phyloP scores from a whole-genome alignment of 2,113 vertebrate genomes.

The Eretmochelys imbricata region DNA sequence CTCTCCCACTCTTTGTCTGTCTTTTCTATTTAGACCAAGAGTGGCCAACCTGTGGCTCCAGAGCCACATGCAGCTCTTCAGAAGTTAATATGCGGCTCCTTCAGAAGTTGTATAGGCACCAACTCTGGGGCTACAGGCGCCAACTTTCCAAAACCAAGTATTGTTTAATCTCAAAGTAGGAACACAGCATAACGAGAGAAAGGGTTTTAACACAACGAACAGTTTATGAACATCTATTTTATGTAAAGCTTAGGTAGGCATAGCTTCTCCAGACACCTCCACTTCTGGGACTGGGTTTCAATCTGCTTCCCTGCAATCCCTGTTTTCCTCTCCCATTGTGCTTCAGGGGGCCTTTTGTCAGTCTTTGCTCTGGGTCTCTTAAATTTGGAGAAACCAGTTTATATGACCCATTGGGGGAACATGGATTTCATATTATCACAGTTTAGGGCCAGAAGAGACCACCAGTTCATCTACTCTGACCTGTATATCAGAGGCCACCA shows the following conservation, averaged over 20 bases:
- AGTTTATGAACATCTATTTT: neutral
- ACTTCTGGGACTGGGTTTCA: neutral
- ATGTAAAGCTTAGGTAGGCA: neutral
- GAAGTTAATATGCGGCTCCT: too few species aligned
- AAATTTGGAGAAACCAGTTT: neutral
- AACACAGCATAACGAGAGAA: accelerated
- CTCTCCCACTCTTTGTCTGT: neutral
- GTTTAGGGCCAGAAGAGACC: neutral
- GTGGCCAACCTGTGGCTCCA: too few species aligned
- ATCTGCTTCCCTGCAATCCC: neutral
- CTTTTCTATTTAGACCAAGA: neutral
- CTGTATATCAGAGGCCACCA: neutral
- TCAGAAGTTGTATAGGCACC: too few species aligned
- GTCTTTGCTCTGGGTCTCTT: neutral
- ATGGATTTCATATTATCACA: neutral
- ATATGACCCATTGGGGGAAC: neutral
- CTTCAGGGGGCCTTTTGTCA: accelerated
- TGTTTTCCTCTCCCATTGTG: neutral
- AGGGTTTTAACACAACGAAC: neutral
- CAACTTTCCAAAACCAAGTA: neutral
- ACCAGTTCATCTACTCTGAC: neutral
- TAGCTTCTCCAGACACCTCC: neutral
- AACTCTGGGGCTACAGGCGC: too few species aligned
- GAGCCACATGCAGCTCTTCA: too few species aligned
- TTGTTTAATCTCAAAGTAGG: neutral